Evolutionary conservation across 2,113 vertebrate genomes (phyloP).

Genomic region (Dryoscopus gambensis): DNA sequence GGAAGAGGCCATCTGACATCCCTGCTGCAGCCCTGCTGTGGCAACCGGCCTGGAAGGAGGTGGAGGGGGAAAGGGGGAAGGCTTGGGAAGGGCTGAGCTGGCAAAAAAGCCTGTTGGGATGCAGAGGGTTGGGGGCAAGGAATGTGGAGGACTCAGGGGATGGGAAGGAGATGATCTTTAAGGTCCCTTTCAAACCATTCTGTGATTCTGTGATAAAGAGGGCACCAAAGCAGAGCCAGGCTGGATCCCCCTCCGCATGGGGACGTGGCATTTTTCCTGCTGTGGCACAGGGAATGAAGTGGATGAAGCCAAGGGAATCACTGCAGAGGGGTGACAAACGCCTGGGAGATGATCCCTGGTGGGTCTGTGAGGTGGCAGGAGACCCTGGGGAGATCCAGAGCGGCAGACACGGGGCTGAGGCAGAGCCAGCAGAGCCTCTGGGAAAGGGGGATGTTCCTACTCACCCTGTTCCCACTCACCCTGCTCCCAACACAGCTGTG

Average conservation of each 20-base stretch:
- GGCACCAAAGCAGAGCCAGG: background rate
- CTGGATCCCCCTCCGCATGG: accelerated
- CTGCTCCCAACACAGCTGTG: background rate
- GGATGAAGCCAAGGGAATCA: background rate
- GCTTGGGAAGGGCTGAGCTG: background rate
- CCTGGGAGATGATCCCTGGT: background rate
- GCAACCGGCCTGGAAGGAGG: background rate
- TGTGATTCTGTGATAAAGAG: background rate
- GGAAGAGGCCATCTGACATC: background rate
- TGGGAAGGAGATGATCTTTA: background rate
- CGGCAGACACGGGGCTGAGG: accelerated
- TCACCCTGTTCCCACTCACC: background rate
- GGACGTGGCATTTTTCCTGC: background rate
- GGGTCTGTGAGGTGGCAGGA: background rate
- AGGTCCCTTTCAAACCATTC: background rate
- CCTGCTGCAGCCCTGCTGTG: background rate
- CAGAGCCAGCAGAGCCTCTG: background rate
- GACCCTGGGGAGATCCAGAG: background rate
- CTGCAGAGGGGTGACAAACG: background rate
- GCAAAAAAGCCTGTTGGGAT: background rate
- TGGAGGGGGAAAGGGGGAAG: background rate
- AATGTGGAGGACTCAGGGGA: background rate
- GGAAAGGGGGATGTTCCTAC: background rate
- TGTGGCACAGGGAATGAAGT: background rate
- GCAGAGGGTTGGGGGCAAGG: background rate